These are phyloP conservation scores for Neodiprion virginianus DNA, from an alignment of 1,140 invertebrate species.

Conservation along the genomic window DNA sequence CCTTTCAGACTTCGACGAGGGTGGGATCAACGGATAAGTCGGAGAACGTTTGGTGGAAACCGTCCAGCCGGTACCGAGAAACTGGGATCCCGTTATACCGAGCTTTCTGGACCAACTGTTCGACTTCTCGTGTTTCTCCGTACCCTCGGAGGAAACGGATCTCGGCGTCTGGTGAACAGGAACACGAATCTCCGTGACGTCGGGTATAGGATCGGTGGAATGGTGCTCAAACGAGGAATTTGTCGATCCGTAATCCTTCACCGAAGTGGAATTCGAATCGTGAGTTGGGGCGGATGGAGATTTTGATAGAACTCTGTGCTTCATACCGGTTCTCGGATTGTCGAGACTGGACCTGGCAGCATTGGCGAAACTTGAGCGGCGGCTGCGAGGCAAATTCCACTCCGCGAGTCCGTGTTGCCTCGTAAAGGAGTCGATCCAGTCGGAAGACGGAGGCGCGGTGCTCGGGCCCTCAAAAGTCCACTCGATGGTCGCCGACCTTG, in stretches of 20 bases:
- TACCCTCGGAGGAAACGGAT: background rate
- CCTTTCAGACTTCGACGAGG: background rate
- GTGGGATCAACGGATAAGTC: conserved; percentile 1
- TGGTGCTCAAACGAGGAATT: conserved; percentile 12
- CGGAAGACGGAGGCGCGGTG: background rate
- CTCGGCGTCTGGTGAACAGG: background rate
- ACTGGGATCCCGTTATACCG: conserved; percentile 3
- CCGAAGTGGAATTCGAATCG: background rate
- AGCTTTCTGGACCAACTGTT: conserved; percentile 1
- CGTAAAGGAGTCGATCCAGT: conserved; percentile 13
- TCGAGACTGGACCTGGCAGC: background rate
- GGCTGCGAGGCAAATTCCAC: background rate
- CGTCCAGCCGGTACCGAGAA: background rate
- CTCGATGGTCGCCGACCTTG: background rate
- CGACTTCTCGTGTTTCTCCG: background rate
- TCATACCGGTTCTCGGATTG: background rate
- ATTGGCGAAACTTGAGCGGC: background rate
- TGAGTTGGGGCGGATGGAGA: conserved; percentile 3
- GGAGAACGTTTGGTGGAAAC: conserved; percentile 9
- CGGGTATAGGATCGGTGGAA: background rate
- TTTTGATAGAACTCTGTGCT: background rate
- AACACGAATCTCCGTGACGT: background rate
- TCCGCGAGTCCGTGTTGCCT: background rate
- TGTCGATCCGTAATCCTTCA: background rate
- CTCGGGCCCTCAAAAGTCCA: conserved; percentile 9